These are phyloP conservation scores for Ctenopoma multispine DNA, from an alignment of 2,797 vertebrate genomes.

Conservation along the genomic window DNA sequence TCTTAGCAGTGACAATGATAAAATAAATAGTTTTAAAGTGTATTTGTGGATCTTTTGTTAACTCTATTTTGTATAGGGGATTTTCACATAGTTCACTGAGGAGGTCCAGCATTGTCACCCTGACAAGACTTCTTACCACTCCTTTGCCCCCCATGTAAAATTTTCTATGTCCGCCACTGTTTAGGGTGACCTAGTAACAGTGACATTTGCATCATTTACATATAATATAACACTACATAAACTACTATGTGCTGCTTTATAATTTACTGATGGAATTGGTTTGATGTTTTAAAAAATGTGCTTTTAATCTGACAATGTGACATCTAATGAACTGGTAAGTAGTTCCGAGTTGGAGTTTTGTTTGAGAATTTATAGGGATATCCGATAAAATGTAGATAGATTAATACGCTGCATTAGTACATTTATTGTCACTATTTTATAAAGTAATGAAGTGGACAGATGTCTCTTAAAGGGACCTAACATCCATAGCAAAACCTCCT, in stretches of 20 bases:
- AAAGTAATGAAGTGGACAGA: background rate
- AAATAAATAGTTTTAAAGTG: too few species aligned
- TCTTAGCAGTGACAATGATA: too few species aligned
- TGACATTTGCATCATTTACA: background rate
- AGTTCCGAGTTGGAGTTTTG: background rate
- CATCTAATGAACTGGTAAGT: background rate
- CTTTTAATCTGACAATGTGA: slow-evolving; percentile 5
- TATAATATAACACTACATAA: slow-evolving; percentile 1
- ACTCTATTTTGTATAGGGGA: too few species aligned
- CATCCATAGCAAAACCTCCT: background rate
- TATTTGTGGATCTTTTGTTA: too few species aligned
- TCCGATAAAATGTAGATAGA: background rate
- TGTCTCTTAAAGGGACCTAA: background rate
- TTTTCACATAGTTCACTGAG: too few species aligned
- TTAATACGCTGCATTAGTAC: background rate
- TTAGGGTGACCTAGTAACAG: background rate
- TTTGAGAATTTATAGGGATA: background rate
- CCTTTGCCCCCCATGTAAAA: too few species aligned
- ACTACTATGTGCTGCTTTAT: background rate
- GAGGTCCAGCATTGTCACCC: too few species aligned
- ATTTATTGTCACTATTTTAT: background rate
- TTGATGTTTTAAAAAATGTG: background rate
- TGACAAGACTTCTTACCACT: too few species aligned
- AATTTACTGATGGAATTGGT: background rate
- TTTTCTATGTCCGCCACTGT: too few species aligned